Evolutionary conservation across 2,797 vertebrate species (phyloP).

Genomic region (Macropus fuliginosus): DNA sequence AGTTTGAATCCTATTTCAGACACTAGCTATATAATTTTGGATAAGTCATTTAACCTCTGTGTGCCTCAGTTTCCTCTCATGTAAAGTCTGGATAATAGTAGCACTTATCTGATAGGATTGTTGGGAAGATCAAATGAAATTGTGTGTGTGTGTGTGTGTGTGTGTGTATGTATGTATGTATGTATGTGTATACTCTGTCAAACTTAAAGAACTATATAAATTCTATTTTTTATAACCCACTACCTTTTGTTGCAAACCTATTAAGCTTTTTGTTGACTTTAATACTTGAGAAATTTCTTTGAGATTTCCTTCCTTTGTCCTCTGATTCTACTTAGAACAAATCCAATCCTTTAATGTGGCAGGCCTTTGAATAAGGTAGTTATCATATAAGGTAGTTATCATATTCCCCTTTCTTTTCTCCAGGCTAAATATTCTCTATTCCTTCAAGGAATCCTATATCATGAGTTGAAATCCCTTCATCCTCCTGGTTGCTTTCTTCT

Average conservation of each 20-base stretch:
- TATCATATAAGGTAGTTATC: background rate
- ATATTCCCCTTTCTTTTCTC: background rate
- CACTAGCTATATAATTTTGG: background rate
- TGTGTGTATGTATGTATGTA: too few species aligned
- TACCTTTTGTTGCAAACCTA: background rate
- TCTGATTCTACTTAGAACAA: background rate
- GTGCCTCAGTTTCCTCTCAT: background rate
- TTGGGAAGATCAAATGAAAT: background rate
- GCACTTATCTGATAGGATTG: background rate
- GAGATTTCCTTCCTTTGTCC: background rate
- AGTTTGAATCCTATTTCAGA: background rate
- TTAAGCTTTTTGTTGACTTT: background rate
- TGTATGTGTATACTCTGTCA: background rate
- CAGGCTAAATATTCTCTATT: background rate
- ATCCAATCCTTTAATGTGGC: background rate
- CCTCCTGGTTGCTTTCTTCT: background rate
- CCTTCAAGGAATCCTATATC: background rate
- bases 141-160: too few species aligned
- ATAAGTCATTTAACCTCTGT: background rate
- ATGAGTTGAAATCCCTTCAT: background rate
- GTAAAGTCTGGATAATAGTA: background rate
- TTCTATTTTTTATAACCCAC: background rate
- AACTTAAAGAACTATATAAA: background rate
- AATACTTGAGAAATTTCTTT: background rate
- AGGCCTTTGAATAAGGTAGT: background rate